Base-by-base conservation (phyloP, 2,113 vertebrate species). In the Aythya baeri region DNA sequence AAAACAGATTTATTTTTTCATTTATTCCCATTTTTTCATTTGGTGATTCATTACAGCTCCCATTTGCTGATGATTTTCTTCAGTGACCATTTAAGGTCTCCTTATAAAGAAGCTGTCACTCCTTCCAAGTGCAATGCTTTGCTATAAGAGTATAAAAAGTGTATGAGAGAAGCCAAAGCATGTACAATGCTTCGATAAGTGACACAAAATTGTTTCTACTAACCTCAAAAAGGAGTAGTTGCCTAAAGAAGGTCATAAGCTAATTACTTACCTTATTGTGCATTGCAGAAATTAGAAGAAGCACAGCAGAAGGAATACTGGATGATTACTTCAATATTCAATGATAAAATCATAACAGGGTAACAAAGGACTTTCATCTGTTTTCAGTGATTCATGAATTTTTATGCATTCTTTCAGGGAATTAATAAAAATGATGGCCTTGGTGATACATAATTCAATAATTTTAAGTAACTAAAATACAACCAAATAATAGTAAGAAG, bases 341-440 rank as follows among this genome's bases (percentile, higher is more conserved):
- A 7, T 66, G 2, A 29, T 36, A 71, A 76, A 18, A 68, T 57
- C 44, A 80, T 17, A 49, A 66, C 8, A 77, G 8, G 4, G 4
- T 77, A 86, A 91, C 58, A 73, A 71, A 83, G 23, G 21, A 38
- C 36, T 67, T 77, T 44, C 6, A 86, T 17, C 8, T 66, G 58
- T 18, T 88, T 7, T 49, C 54, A 2, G 0, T 55, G 65, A 50
- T 38, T 22, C 20, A 74, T 6, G 12, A 91, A 76, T 93, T 66
- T 66, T 66, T 58, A 58, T 32, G 7, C 4, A 62, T 18, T 54
- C 73, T 86, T 71, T 81, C 58, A 80, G 9, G 13, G 31, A 93
- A 44, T 92, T 5, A 58, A 29, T 49, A 36, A 68, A 15, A 34
- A 41, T 11, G 20, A 44, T 0, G 0, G 0, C 63, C 3, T 59